These are phyloP conservation scores for Altica lythri DNA, from an alignment of 2,888 invertebrate genomes.

Conservation along the genomic window DNA sequence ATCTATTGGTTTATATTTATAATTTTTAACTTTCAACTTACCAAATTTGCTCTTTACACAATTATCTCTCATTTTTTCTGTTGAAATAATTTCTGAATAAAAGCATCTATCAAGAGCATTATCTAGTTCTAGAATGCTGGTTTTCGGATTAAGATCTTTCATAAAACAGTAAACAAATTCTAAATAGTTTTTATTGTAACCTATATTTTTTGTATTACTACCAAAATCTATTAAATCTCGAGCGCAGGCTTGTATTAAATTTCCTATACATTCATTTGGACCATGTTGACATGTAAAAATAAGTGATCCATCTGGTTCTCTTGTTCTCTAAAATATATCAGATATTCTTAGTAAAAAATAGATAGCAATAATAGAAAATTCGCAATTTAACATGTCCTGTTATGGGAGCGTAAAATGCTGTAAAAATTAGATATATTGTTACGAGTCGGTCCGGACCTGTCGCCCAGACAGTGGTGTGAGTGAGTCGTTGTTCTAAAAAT, in stretches of 20 bases:
- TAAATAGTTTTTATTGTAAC: slow-evolving; percentile 45
- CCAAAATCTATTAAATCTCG: slow-evolving; percentile 44
- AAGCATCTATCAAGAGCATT: slow-evolving; percentile 6
- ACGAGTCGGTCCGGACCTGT: no score
- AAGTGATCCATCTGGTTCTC: slow-evolving; percentile 42
- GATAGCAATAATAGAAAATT: no score
- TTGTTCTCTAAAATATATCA: slow-evolving; percentile 11
- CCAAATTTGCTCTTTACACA: slow-evolving; percentile 11
- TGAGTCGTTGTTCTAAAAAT: no score
- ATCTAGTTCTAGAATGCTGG: background rate
- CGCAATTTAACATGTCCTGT: no score
- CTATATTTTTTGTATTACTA: slow-evolving; percentile 30
- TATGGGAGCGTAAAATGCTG: no score
- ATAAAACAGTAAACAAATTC: slow-evolving; percentile 66
- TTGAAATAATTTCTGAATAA: background rate
- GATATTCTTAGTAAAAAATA: background rate
- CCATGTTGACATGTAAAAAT: slow-evolving; percentile 60
- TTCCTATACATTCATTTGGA: slow-evolving; percentile 58
- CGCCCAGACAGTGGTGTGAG: no score
- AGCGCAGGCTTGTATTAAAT: slow-evolving; percentile 60
- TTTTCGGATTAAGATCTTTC: slow-evolving; percentile 43
- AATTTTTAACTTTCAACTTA: slow-evolving; percentile 3
- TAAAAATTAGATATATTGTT: no score
- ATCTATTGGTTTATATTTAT: background rate
- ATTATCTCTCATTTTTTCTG: background rate